Conservation (phyloP, 2,797 vertebrate species). For the Eulemur rubriventer region DNA sequence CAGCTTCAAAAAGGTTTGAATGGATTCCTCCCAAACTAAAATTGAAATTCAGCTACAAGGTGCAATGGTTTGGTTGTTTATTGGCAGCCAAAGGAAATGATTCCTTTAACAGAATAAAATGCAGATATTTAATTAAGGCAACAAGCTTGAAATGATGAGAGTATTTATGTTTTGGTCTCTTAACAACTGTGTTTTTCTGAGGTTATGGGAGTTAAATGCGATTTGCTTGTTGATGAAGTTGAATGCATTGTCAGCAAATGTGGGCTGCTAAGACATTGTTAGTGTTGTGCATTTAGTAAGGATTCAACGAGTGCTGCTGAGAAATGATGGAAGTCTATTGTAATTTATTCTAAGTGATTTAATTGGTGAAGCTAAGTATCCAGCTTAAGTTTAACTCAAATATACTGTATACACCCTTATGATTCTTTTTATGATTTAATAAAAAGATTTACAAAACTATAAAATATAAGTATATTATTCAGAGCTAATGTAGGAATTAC, state of each 20-base stretch:
- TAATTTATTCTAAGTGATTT: neutral
- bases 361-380: neutral
- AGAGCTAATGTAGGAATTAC: neutral
- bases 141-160: constrained; percentile 22
- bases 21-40: neutral
- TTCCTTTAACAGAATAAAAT: constrained; percentile 35
- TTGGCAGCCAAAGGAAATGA: neutral
- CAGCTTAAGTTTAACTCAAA: constrained; percentile 4
- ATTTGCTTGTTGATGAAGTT: neutral
- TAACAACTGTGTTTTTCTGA: constrained; percentile 12
- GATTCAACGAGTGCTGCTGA: neutral
- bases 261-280: neutral
- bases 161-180: constrained; percentile 34
- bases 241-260: neutral
- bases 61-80: neutral
- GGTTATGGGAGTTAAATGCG: neutral
- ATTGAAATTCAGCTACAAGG: constrained; percentile 25
- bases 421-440: constrained; percentile 18
- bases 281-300: neutral
- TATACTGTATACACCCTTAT: neutral
- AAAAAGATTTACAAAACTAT: constrained; percentile 23
- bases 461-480: neutral
- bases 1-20: neutral
- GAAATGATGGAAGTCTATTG: neutral
- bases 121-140: constrained; percentile 56